A percentile compares a stretch with the other conserved stretches of the same genome.
Evolutionary conservation across 2,888 invertebrate species (phyloP).

Genomic region (Augiades crinisus): DNA sequence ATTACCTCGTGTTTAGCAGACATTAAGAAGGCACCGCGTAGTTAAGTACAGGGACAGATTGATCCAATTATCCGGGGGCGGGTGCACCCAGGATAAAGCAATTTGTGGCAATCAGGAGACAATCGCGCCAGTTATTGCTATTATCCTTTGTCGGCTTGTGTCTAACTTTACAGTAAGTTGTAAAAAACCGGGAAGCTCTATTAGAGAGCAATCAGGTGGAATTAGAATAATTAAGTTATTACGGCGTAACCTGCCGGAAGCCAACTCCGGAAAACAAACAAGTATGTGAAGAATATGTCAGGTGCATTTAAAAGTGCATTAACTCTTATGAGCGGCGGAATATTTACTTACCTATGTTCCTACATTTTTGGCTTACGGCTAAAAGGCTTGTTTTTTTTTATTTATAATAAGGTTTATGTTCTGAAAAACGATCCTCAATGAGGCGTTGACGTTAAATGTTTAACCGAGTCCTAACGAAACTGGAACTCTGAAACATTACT

Average conservation of each 20-base stretch:
- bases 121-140: constrained; percentile 51
- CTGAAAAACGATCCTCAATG: too few relatives aligned
- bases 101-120: constrained; percentile 65
- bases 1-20: constrained; percentile 28
- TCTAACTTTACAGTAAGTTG: constrained; percentile 28
- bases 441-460: too few relatives aligned
- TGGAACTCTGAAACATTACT: too few relatives aligned
- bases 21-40: constrained; percentile 33
- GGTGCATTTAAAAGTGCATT: constrained; percentile 7
- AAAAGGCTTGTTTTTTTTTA: too few relatives aligned
- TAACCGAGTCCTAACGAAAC: too few relatives aligned
- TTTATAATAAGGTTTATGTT: too few relatives aligned
- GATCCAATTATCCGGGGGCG: constrained; percentile 47
- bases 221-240: constrained; percentile 46
- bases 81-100: constrained; percentile 56
- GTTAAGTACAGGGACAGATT: constrained; percentile 37
- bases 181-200: constrained; percentile 33
- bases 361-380: too few relatives aligned
- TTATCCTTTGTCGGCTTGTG: constrained; percentile 47
- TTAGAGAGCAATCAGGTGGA: constrained; percentile 36
- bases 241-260: constrained; percentile 38
- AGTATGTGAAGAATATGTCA: constrained; percentile 22
- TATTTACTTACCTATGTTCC: too few relatives aligned
- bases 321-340: background rate
- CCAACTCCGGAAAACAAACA: constrained; percentile 35